These are phyloP conservation scores for Pseudocheirus occidentalis DNA, from an alignment of 2,797 vertebrate species.

Conservation along the genomic window DNA sequence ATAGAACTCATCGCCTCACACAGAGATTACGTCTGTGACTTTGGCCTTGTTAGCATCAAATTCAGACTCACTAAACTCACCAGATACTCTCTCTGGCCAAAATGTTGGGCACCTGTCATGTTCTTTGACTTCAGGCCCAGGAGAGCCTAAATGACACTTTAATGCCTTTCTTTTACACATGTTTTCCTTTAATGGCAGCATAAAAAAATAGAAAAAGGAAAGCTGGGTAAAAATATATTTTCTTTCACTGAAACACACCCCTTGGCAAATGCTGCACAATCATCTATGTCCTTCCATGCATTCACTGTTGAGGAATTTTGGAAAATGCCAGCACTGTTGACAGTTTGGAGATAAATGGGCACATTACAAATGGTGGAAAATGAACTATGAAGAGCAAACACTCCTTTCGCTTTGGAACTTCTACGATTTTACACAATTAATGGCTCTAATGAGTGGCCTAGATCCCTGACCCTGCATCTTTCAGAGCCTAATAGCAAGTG, in stretches of 20 bases:
- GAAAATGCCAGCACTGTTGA: slow-evolving; percentile 10
- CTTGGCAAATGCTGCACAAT: background rate
- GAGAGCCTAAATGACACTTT: background rate
- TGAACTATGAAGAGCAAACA: background rate
- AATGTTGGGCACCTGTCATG: background rate
- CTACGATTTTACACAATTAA: background rate
- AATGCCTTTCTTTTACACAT: slow-evolving; percentile 9
- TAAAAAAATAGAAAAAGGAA: slow-evolving; percentile 13
- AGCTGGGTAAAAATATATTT: slow-evolving; percentile 33
- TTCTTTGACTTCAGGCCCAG: background rate
- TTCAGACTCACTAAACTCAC: background rate
- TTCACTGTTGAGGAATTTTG: slow-evolving; percentile 26
- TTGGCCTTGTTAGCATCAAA: background rate
- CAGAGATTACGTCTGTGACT: background rate
- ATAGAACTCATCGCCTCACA: background rate
- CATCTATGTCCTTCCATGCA: background rate
- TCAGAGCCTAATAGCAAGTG: background rate
- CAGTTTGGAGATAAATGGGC: background rate
- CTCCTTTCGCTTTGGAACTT: slow-evolving; percentile 18
- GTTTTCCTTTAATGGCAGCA: slow-evolving; percentile 12
- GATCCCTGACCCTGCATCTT: background rate
- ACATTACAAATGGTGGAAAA: slow-evolving; percentile 21
- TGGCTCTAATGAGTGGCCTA: background rate
- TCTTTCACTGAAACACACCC: slow-evolving; percentile 3
- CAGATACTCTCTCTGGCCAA: background rate